Percentiles rank a stretch among this genome's conserved stretches.
Evolutionary conservation across 2,797 vertebrate genomes (phyloP).

Genomic region (Rhinella marina): DNA sequence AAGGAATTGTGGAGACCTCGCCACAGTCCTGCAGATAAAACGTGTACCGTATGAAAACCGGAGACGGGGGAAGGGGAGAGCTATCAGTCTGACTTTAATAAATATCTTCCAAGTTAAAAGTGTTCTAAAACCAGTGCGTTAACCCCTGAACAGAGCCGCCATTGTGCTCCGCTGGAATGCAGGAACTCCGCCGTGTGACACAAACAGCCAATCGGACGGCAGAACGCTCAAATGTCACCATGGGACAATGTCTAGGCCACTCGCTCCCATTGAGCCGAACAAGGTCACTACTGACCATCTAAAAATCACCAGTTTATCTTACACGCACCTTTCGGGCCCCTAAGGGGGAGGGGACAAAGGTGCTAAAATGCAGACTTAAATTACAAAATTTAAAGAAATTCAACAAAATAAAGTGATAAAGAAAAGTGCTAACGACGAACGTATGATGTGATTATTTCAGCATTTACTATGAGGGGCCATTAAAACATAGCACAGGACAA

Average conservation of each 20-base stretch:
- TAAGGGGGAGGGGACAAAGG: too few species aligned
- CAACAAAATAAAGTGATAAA: not conserved
- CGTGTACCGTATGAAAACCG: not conserved
- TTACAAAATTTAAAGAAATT: not conserved
- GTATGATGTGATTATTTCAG: not conserved
- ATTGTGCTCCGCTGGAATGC: not conserved
- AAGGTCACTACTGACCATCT: too few species aligned
- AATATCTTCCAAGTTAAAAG: constrained; percentile 36
- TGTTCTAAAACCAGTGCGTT: constrained; percentile 17
- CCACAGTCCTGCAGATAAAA: constrained; percentile 37
- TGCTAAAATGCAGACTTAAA: not conserved
- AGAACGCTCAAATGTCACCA: not conserved
- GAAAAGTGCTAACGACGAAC: not conserved
- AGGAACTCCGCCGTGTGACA: not conserved
- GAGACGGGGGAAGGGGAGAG: too few species aligned
- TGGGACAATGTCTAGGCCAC: not conserved
- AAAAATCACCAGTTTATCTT: not conserved
- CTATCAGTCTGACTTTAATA: constrained; percentile 8
- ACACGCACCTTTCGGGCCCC: not conserved
- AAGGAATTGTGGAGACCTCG: not conserved
- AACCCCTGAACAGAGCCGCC: not conserved
- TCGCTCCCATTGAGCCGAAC: not conserved
- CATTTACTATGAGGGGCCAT: not conserved
- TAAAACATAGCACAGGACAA: not conserved
- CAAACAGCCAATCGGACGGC: too few species aligned